Evolutionary conservation across 37 sponge, comb jelly and placozoan genomes (phyloP), one percentile per base, ranked within the genome.

Genomic region (Haliclona indistincta): DNA sequence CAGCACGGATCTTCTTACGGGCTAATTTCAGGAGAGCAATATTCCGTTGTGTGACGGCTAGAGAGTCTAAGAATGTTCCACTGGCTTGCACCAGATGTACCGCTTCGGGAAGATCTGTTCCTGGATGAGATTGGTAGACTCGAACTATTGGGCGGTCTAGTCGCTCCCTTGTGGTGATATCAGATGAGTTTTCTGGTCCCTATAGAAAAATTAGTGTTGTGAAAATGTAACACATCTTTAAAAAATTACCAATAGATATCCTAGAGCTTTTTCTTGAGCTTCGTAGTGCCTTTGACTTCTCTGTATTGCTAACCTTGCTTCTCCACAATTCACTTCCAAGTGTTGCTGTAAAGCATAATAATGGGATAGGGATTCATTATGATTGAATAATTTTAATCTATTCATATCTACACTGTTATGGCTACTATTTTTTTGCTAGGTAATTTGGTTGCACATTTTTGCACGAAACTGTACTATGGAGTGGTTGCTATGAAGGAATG

Each of bases 51-150:
- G 92, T 91, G 34, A 33, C 42, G 4, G 79, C 69, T 55, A 91
- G 82, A 35, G 84, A 83, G 6, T 79, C 92, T 10, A 54, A 47
- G 49, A 67, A 78, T 32, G 51, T 47, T 1, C 45, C 71, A 36
- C 43, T 67, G 45, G 79, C 89, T 65, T 67, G 80, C 34, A 82
- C 56, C 6, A 83, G 54, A 55, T 83, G 84, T 22, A 71, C 44
- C 15, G 88, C 93, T 52, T 92, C 93, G 8, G 93, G 88, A 5
- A 92, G 83, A 41, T 92, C 88, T 20, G 93, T 87, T 10, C 93
- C 81, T 1, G 86, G 88, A 55, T 92, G 93, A 10, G 79, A 30
- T 51, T 92, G 93, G 64, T 75, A 92, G 15, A 83, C 81, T 32
- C 36, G 39, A 11, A 92, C 88, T 8, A 79, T 10, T 1, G 93